Percentiles rank a stretch among this genome's conserved stretches.
These are phyloP conservation scores for Nipponia nippon DNA, from an alignment of 2,113 vertebrate species.

Conservation along the genomic window DNA sequence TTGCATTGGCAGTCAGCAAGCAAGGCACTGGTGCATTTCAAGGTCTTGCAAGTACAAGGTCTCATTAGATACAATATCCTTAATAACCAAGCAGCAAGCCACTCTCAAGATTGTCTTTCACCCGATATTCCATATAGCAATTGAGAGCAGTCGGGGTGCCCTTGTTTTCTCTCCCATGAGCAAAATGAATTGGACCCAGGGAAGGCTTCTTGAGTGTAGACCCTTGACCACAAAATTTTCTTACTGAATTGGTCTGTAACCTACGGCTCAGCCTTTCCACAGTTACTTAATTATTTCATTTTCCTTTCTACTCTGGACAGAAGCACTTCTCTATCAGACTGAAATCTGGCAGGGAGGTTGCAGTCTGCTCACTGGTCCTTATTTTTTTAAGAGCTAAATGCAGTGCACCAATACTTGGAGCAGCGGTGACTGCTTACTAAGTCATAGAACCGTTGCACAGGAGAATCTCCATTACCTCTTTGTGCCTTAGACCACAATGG, in stretches of 20 bases:
- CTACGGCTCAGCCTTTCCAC: background rate
- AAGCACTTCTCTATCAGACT: background rate
- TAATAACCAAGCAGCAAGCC: slow-evolving; percentile 28
- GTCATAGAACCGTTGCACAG: background rate
- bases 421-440: background rate
- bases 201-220: background rate
- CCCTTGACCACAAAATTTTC: background rate
- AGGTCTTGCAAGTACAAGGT: slow-evolving; percentile 60
- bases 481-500: background rate
- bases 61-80: slow-evolving; percentile 56
- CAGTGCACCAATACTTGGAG: background rate
- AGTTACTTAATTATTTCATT: background rate
- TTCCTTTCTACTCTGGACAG: background rate
- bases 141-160: background rate
- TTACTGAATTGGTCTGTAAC: background rate
- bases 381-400: background rate
- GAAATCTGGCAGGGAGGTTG: background rate
- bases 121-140: slow-evolving; percentile 7
- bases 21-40: slow-evolving; percentile 35
- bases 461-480: background rate
- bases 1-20: background rate
- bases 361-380: background rate
- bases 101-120: slow-evolving; percentile 57
- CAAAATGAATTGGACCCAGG: slow-evolving; percentile 4
- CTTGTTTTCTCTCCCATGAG: background rate